A percentile compares a stretch with the other conserved stretches of the same genome.
phyloP scores from a whole-genome alignment of 30 jellyfish, hydroid and myxozoan species.

The Pseudorhiza aurosa region DNA sequence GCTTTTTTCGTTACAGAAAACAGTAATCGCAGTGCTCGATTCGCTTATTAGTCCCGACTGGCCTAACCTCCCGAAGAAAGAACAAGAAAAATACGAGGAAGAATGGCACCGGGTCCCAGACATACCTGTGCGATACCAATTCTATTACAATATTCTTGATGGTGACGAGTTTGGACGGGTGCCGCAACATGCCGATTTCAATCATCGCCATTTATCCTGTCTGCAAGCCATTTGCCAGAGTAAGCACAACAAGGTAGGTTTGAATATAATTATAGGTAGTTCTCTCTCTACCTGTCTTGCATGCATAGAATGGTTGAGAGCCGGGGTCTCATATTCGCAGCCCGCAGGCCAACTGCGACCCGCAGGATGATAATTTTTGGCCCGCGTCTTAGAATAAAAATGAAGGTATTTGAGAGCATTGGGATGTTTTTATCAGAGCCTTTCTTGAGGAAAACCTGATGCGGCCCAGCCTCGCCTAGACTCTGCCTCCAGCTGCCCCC shows the following conservation, averaged over 20 bases:
- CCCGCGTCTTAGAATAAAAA: no score
- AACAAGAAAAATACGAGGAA: constrained; percentile 47
- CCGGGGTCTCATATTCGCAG: no score
- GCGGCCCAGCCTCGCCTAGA: no score
- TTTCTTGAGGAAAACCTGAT: no score
- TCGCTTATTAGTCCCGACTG: constrained; percentile 90
- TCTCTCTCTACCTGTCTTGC: no score
- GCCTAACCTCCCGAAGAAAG: constrained; percentile 86
- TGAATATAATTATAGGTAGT: no score
- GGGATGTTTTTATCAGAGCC: no score
- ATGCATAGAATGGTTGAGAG: no score
- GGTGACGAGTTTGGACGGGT: constrained; percentile 80
- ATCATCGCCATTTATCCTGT: constrained; percentile 66
- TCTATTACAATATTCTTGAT: constrained; percentile 79
- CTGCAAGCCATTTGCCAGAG: constrained; percentile 75
- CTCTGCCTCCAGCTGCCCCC: no score
- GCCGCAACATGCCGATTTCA: constrained; percentile 59
- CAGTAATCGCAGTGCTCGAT: constrained; percentile 88
- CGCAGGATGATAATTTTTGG: no score
- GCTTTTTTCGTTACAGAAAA: constrained; percentile 53
- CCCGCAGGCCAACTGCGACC: no score
- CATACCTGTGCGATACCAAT: constrained; percentile 88
- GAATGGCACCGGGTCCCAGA: constrained; percentile 85
- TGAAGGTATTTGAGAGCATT: no score
- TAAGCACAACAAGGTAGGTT: constrained; percentile 54